A percentile compares a stretch with the other conserved stretches of the same genome.
Conservation (phyloP, 1,140 invertebrate species). For the Hylaeus volcanicus region DNA sequence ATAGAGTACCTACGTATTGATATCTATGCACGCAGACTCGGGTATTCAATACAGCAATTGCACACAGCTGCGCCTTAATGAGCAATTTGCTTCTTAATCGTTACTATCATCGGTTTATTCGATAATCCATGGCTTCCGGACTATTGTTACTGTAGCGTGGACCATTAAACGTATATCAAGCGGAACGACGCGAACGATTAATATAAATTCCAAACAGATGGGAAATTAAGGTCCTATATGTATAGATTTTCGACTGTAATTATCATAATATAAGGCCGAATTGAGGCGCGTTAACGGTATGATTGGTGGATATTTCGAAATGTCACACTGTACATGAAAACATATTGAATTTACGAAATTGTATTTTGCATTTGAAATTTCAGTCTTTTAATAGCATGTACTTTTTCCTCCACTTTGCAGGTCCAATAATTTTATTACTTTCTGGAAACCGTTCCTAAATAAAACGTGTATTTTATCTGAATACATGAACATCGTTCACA, state of each 20-base stretch:
- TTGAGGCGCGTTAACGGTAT: neutral
- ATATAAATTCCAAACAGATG: conserved; percentile 21
- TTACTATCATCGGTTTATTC: conserved; percentile 23
- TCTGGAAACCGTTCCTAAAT: too few relatives aligned
- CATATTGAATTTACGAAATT: too few relatives aligned
- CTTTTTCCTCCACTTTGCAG: too few relatives aligned
- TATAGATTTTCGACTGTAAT: neutral
- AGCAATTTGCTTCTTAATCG: conserved; percentile 45
- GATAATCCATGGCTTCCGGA: conserved; percentile 1
- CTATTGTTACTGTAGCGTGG: neutral
- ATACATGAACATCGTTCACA: too few relatives aligned
- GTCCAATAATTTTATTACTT: too few relatives aligned
- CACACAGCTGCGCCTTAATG: conserved; percentile 33
- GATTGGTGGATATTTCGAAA: neutral
- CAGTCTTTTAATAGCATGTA: too few relatives aligned
- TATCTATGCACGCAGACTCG: neutral
- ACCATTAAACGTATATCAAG: conserved; percentile 1
- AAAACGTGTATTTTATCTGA: too few relatives aligned
- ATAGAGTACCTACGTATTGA: neutral
- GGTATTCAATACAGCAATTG: conserved; percentile 17
- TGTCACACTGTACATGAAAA: too few relatives aligned
- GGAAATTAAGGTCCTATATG: neutral
- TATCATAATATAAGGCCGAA: neutral
- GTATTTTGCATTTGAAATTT: too few relatives aligned
- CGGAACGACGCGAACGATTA: conserved; percentile 13